Base-by-base conservation (phyloP, 2,797 vertebrate species). In the Gadopsis marmoratus region DNA sequence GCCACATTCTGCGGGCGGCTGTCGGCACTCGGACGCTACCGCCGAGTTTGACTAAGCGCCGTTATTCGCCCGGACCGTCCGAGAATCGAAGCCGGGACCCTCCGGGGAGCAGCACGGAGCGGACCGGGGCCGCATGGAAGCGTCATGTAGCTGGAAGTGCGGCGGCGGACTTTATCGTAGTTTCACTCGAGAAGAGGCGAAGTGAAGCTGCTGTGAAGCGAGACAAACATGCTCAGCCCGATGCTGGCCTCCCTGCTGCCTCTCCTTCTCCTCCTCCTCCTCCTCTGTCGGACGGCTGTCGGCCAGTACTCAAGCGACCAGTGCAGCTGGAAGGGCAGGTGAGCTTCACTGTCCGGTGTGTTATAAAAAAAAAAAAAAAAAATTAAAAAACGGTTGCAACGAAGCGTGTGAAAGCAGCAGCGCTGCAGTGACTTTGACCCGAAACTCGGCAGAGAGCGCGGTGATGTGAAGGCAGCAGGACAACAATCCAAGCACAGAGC, bases 311-410 rank as follows among this genome's bases (percentile, higher is more conserved):
- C 97, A 23, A 98, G 98, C 87, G 97, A 99, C 92, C 95, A 97
- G 95, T 99, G 98, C 95, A 98, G 96, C 93, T 99, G 98, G 98
- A 98, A 95, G 93, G 98, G 98, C 88, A 99, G 98, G 98, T 98
- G 91, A 97, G 89, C 8, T 7, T 35, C 3, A 11, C 11, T 0
- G 14, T 19, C 1, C 4, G 4, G 3, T 47, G 26, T 47, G 13
- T 23, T 16, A 29, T 19, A 23, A 35, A 21, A 43, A 19, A 29
- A 3, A 19, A 8, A 37, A 41, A 16, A 31, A 33, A 11, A 41
- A 16, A 31, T 33, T 3, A 41, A 41, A 12, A 41, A 23, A 41
- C 4, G 1, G 6, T 9, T 23, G 7, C 4, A 7, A 19, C 37
- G 1, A 4, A 17, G 64, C 26, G 13, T 48, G 3, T 23, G 48